These are phyloP conservation scores for Otocyon megalotis DNA, from an alignment of 2,113 vertebrate species.

Conservation along the genomic window DNA sequence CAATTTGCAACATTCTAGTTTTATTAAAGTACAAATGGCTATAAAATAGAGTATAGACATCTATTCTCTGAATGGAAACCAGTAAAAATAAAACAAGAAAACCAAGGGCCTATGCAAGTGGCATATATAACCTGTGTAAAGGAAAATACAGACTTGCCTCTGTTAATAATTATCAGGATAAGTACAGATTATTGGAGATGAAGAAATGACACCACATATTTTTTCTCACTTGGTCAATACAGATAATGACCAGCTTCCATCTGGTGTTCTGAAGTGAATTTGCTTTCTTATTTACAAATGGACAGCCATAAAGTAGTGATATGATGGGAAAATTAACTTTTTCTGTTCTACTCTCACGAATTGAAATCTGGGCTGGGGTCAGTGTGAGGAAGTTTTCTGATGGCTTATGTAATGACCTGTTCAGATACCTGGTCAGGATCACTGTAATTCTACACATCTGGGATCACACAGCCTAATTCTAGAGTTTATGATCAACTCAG, in stretches of 20 bases:
- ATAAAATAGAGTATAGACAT: neutral
- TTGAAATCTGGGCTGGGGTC: neutral
- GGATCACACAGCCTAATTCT: neutral
- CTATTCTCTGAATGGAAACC: neutral
- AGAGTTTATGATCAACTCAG: neutral
- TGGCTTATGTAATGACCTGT: neutral
- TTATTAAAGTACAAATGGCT: neutral
- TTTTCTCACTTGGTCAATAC: neutral
- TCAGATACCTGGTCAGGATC: neutral
- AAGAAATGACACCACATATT: neutral
- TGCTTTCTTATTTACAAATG: neutral
- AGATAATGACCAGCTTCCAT: neutral
- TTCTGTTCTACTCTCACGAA: neutral
- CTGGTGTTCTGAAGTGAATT: neutral
- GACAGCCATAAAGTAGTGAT: neutral
- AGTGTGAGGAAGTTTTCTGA: neutral
- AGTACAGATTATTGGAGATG: neutral
- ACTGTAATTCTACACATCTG: neutral
- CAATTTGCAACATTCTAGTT: neutral
- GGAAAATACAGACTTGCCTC: neutral
- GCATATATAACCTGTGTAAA: neutral
- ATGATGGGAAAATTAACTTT: neutral
- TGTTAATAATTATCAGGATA: neutral
- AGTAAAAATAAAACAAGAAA: slow-evolving; percentile 24
- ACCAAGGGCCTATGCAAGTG: neutral